Evolutionary conservation across 2,113 vertebrate species (phyloP).

Genomic region (Proteles cristata): DNA sequence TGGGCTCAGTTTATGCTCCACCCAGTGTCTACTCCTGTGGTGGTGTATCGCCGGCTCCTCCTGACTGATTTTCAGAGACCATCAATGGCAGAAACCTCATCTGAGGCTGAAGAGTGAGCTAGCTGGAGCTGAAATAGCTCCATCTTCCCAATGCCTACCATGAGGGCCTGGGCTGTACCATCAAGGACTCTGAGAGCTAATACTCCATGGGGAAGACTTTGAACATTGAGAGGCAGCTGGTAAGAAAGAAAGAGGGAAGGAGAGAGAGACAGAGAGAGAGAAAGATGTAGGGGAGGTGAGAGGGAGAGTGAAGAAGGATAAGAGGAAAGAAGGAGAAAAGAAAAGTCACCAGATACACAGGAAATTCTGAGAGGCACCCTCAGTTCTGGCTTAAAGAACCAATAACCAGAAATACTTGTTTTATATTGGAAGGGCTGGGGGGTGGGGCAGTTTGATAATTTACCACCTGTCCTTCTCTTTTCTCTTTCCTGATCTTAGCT

Average conservation of each 20-base stretch:
- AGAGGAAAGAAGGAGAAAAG: neutral
- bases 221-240: neutral
- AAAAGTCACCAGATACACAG: neutral
- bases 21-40: neutral
- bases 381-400: neutral
- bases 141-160: neutral
- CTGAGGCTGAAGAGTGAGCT: neutral
- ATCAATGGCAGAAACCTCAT: neutral
- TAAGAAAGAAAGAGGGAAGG: neutral
- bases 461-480: neutral
- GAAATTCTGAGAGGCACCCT: neutral
- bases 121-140: accelerated
- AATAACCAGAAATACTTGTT: neutral
- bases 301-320: too few species aligned
- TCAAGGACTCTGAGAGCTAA: neutral
- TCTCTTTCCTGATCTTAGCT: neutral
- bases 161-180: accelerated
- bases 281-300: neutral
- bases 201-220: neutral
- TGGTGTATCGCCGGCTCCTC: neutral
- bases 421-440: neutral
- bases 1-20: neutral
- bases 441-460: neutral
- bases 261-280: neutral
- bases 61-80: neutral